These are phyloP conservation scores for Amblyraja radiata DNA, from an alignment of 2,797 vertebrate species.

Conservation along the genomic window DNA sequence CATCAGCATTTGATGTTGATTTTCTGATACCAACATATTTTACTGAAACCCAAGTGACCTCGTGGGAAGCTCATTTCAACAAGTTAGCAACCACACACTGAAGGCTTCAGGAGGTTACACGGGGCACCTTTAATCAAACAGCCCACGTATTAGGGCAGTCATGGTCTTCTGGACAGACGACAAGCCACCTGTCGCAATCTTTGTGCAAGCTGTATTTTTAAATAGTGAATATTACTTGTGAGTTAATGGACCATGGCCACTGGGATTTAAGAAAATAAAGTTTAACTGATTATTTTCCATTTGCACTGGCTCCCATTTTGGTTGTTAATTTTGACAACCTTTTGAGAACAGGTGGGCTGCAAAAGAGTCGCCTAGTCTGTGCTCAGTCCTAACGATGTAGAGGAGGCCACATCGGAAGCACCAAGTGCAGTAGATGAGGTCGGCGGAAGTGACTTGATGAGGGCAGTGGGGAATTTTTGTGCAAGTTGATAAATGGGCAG, in stretches of 20 bases:
- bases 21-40: background rate
- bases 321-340: background rate
- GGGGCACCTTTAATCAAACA: constrained; percentile 17
- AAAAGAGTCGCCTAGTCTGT: too few species aligned
- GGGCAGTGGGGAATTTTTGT: background rate
- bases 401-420: too few species aligned
- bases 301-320: background rate
- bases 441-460: background rate
- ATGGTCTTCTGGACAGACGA: background rate
- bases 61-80: too few species aligned
- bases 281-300: constrained; percentile 1
- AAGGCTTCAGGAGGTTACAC: background rate
- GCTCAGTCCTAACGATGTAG: too few species aligned
- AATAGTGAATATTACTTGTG: background rate
- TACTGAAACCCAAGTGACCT: background rate
- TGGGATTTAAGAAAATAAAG: background rate
- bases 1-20: too few species aligned
- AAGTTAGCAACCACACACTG: background rate
- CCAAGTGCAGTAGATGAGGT: too few species aligned
- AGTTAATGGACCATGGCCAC: background rate
- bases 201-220: background rate
- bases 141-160: background rate
- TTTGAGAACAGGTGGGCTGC: too few species aligned
- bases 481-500: background rate
- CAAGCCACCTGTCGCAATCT: background rate